Conservation (phyloP, 2,888 invertebrate genomes). For the Aphrophora alni region DNA sequence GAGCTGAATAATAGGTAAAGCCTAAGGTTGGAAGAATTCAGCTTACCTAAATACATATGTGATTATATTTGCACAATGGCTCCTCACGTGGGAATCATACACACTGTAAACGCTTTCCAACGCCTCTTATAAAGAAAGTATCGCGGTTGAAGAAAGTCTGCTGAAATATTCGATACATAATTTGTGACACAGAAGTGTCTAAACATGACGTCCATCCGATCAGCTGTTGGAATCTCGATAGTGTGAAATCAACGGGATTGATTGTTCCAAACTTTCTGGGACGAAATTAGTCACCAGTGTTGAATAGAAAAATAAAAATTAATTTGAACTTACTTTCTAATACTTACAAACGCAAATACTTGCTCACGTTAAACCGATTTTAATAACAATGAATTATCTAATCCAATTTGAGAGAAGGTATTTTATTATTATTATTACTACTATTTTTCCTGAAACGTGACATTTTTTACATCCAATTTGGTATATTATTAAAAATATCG, state of each 20-base stretch:
- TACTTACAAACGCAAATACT: too few relatives aligned
- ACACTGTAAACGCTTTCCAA: neutral
- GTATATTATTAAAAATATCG: too few relatives aligned
- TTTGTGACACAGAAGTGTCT: too few relatives aligned
- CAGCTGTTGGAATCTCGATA: neutral
- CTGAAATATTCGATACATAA: neutral
- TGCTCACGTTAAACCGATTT: too few relatives aligned
- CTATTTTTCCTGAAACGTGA: too few relatives aligned
- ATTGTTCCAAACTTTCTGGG: neutral
- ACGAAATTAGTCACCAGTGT: too few relatives aligned
- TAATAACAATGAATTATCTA: too few relatives aligned
- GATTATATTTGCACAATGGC: neutral
- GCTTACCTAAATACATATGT: neutral
- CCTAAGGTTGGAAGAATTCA: neutral
- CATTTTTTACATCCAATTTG: too few relatives aligned
- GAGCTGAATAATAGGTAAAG: neutral
- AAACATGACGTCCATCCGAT: neutral
- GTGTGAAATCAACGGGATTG: neutral
- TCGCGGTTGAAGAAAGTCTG: neutral
- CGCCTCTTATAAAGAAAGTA: neutral
- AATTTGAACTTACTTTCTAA: too few relatives aligned
- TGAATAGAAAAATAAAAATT: too few relatives aligned
- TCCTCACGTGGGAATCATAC: neutral
- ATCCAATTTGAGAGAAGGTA: too few relatives aligned
- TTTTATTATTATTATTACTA: too few relatives aligned